Evolutionary conservation across 2,888 invertebrate genomes (phyloP).

Genomic region (Actias luna): DNA sequence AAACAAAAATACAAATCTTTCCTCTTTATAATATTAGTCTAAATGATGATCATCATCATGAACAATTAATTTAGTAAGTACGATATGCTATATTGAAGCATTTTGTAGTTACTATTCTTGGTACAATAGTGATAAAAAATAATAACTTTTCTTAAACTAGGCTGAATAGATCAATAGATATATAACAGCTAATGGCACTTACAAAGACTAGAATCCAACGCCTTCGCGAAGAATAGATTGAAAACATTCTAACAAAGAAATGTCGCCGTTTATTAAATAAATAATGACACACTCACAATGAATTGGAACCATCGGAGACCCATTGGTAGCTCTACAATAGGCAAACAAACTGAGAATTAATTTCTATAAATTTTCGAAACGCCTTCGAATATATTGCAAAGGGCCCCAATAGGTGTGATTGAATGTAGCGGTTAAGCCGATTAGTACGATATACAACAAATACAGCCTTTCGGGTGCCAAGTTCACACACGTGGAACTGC

Average conservation of each 20-base stretch:
- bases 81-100: no score
- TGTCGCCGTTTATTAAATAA: slow-evolving; percentile 76
- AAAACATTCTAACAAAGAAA: slow-evolving; percentile 60
- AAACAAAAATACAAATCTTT: no score
- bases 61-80: no score
- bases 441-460: slow-evolving; percentile 74
- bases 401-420: slow-evolving; percentile 55
- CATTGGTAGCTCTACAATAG: slow-evolving; percentile 72
- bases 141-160: slow-evolving; percentile 26
- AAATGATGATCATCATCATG: no score
- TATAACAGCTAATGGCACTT: slow-evolving; percentile 30
- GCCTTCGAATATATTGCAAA: slow-evolving; percentile 64
- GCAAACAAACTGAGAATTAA: slow-evolving; percentile 78
- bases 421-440: slow-evolving; percentile 71
- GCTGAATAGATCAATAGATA: slow-evolving; percentile 26
- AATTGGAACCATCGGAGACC: slow-evolving; percentile 32
- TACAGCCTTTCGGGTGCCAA: slow-evolving; percentile 52
- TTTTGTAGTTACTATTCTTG: neutral
- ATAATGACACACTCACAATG: slow-evolving; percentile 70
- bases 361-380: slow-evolving; percentile 76
- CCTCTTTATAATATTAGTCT: no score
- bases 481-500: slow-evolving; percentile 59
- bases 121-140: slow-evolving; percentile 9
- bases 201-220: slow-evolving; percentile 39
- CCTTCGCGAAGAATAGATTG: slow-evolving; percentile 55